Percentiles rank a stretch among this genome's conserved stretches.
Conservation (phyloP, 2,888 invertebrate species). For the Melinaea marsaeus region DNA sequence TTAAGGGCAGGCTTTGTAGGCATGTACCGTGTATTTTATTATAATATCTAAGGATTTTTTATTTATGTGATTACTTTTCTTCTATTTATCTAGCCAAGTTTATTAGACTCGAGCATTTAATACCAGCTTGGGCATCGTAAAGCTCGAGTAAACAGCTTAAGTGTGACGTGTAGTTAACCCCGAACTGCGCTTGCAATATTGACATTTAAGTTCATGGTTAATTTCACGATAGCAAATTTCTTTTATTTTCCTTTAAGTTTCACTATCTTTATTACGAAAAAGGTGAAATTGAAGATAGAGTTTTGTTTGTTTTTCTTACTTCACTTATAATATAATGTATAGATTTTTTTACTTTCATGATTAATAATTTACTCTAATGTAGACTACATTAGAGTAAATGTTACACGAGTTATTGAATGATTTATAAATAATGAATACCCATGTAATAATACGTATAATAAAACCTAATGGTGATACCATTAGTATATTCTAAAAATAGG, state of each 20-base stretch:
- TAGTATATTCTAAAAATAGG: no score
- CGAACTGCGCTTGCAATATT: slow-evolving; percentile 40
- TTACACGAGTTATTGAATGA: no score
- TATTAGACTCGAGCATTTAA: slow-evolving; percentile 56
- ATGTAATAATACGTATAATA: no score
- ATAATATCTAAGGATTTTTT: no score
- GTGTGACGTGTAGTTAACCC: slow-evolving; percentile 64
- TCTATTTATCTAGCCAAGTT: slow-evolving; percentile 25
- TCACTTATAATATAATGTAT: no score
- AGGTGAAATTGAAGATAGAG: neutral
- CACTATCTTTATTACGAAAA: neutral
- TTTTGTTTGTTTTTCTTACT: no score
- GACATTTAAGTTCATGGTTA: neutral
- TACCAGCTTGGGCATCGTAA: slow-evolving; percentile 53
- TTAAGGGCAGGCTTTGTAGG: neutral
- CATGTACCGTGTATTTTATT: no score
- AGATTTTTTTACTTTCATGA: no score
- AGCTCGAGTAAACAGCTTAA: slow-evolving; percentile 52
- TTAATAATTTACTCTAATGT: no score
- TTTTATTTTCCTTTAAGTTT: neutral
- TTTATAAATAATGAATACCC: no score
- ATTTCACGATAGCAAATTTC: neutral
- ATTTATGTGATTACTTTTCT: neutral
- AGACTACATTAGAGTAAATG: no score
- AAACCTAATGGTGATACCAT: no score